Evolutionary conservation across 1,140 invertebrate species (phyloP), one percentile per base, ranked within the genome.

Genomic region (Hestina assimilis): DNA sequence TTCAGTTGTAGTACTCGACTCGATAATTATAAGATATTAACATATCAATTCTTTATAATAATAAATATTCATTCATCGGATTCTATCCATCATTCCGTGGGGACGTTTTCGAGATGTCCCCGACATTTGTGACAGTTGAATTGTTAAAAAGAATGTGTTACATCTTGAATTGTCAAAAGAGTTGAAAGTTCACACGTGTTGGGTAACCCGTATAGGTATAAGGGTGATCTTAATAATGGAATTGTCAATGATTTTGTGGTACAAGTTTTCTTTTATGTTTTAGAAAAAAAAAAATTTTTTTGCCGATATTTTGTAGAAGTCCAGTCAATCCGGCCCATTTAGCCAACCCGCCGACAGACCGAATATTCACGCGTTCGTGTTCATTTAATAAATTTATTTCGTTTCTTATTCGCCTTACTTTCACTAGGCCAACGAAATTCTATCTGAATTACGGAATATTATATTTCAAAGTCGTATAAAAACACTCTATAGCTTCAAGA

Each of bases 41-140:
- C 83, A 87, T 87, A 68, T 78, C 75, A 75, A 84, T 82, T 67
- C 66, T 47, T 47, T 38, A 87, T 85, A 83, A 76, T 43, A 75
- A 85, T 85, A 83, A 71, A 76, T 80, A 61, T 63, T 63, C 69
- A 84, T 87, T 82, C 72, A 83, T 80, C 57, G 54, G 61, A 62
- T 38, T 50, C 69, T 46, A 86, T 87, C 74, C 70, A 79, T 85
- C 83, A 87, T 68, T 56, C 48, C 57, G 40, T 42, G 63, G 64
- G 55, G 47, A 71, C 53, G 42, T 48, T n/a, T 24, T 61, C 53
- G 50, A 72, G 75, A 83, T 74, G 72, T 66, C 75, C 72, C 66
- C 55, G 64, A 76, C 73, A 79, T 85, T 87, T 81, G 80, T 82
- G 81, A 84, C 79, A 87, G 72, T 78, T 47, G 53, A 42, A 46